These are phyloP conservation scores for Pantherophis guttatus DNA, from an alignment of 2,113 vertebrate genomes.

Conservation along the genomic window DNA sequence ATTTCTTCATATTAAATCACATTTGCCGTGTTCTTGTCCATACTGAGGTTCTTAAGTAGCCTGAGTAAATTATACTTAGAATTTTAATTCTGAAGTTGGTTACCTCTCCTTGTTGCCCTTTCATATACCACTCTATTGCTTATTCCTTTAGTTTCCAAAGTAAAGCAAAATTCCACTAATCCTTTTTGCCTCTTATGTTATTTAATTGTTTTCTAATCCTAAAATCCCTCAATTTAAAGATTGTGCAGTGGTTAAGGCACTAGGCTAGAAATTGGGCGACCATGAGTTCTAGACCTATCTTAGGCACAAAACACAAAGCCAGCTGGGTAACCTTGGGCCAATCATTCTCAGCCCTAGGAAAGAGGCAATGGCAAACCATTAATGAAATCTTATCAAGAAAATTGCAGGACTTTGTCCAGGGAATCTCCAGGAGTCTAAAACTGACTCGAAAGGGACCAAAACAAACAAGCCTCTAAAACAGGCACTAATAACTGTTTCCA, in stretches of 20 bases:
- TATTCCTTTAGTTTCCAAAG: not conserved
- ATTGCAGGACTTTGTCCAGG: not conserved
- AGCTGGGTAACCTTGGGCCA: not conserved
- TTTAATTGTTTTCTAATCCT: not conserved
- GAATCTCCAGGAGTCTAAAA: not conserved
- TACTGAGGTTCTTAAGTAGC: not conserved
- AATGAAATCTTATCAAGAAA: not conserved
- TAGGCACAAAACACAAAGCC: not conserved
- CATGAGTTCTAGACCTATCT: not conserved
- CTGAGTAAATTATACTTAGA: not conserved
- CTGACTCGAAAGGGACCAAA: not conserved
- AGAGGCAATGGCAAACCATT: not conserved
- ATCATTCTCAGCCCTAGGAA: not conserved
- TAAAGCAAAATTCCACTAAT: not conserved
- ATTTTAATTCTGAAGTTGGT: not conserved
- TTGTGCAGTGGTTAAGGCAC: not conserved
- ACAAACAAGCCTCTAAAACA: not conserved
- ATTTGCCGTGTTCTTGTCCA: not conserved
- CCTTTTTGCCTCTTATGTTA: not conserved
- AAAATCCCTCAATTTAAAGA: not conserved
- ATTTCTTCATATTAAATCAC: not conserved
- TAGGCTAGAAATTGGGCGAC: not conserved
- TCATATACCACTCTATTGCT: not conserved
- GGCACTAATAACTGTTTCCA: not conserved
- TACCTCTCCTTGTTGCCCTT: not conserved